These are phyloP conservation scores for Ecliptopera silaceata DNA, from an alignment of 2,888 invertebrate genomes.

Conservation along the genomic window DNA sequence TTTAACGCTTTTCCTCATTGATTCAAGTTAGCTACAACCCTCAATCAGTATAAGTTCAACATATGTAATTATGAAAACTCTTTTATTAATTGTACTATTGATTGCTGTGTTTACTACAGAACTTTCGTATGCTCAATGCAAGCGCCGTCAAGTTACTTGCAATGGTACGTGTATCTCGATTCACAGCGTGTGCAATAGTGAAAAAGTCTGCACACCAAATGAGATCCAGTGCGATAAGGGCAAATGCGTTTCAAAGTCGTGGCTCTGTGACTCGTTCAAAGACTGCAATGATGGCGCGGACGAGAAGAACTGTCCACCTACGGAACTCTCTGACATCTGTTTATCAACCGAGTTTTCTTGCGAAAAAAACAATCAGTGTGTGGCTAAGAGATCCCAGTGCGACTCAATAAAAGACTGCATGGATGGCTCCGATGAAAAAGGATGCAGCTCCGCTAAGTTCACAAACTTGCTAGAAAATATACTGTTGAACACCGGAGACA, in stretches of 20 bases:
- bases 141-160: conserved; percentile 1
- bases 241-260: not conserved
- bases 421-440: conserved; percentile 1
- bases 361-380: not conserved
- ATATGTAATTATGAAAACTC: not conserved
- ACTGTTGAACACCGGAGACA: not conserved
- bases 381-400: not conserved
- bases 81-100: not conserved
- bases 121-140: not conserved
- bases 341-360: not conserved
- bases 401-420: not conserved
- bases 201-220: conserved; percentile 5
- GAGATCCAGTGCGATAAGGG: not conserved
- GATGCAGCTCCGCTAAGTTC: not conserved
- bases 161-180: conserved; percentile 1
- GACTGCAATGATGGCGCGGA: not conserved
- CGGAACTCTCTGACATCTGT: not conserved
- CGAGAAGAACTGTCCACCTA: not conserved
- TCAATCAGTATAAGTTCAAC: not conserved
- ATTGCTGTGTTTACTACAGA: not conserved
- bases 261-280: not conserved
- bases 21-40: not conserved
- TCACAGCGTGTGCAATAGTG: not conserved
- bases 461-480: not conserved
- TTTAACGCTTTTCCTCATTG: not conserved